These are phyloP conservation scores for Hyperoplus immaculatus DNA, from an alignment of 2,797 vertebrate species.

Conservation along the genomic window DNA sequence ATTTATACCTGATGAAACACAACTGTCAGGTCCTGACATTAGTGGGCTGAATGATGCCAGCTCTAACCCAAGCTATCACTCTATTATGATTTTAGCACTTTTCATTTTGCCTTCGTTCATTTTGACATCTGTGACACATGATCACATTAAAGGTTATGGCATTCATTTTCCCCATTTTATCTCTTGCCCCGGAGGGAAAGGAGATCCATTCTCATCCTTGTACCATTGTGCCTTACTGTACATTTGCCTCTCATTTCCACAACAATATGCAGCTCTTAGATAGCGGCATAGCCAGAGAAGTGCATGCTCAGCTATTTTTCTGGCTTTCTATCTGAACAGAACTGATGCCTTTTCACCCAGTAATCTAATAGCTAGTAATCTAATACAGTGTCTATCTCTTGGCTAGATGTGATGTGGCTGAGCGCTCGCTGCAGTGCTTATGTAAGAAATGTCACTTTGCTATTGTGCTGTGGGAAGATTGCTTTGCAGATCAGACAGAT, in stretches of 20 bases:
- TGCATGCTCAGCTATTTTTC: constrained; percentile 27
- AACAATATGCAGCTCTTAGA: constrained; percentile 24
- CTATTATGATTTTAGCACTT: neutral
- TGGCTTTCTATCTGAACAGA: neutral
- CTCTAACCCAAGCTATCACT: no score
- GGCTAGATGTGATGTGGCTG: neutral
- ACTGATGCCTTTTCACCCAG: neutral
- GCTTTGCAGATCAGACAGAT: constrained; percentile 7
- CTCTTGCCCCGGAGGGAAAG: neutral
- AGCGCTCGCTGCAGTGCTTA: neutral
- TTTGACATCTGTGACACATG: neutral
- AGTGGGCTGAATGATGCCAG: no score
- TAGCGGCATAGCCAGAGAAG: constrained; percentile 1
- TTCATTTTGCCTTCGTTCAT: neutral
- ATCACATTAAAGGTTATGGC: neutral
- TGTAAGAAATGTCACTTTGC: neutral
- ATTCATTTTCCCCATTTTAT: constrained; percentile 8
- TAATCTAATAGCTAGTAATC: neutral
- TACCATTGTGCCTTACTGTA: neutral
- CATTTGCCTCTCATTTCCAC: constrained; percentile 31
- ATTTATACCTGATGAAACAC: no score
- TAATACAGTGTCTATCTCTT: neutral
- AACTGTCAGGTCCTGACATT: no score
- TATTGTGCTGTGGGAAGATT: neutral
- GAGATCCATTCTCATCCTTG: constrained; percentile 19